Conservation (phyloP, 2,797 vertebrate species). For the Lepus oiostolus region DNA sequence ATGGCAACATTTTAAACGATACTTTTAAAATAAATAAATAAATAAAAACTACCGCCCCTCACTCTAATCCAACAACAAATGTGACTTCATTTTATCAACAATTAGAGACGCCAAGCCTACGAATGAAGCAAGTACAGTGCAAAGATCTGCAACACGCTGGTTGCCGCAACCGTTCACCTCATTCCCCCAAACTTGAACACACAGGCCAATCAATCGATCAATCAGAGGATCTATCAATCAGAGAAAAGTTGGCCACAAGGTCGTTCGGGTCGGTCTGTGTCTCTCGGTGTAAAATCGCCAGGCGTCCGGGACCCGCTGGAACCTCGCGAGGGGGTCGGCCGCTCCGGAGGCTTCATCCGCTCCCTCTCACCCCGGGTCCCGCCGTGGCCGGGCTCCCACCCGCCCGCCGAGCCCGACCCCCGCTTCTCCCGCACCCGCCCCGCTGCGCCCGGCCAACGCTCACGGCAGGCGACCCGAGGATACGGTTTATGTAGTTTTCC, state of each 20-base stretch:
- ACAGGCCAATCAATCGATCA: not conserved
- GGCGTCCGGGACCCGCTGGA: too few relatives aligned
- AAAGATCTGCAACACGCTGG: not conserved
- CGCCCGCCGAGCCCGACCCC: too few relatives aligned
- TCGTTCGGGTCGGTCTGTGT: too few relatives aligned
- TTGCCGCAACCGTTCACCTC: not conserved
- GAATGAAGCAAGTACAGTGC: not conserved
- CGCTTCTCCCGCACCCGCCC: not conserved
- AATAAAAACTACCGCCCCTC: not conserved
- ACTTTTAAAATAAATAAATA: not conserved
- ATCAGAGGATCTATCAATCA: not conserved
- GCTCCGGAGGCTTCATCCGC: not conserved
- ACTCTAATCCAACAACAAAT: not conserved
- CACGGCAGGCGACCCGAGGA: slow-evolving; percentile 86
- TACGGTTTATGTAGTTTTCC: slow-evolving; percentile 98
- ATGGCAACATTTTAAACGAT: not conserved
- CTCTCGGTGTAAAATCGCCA: too few relatives aligned
- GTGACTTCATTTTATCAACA: not conserved
- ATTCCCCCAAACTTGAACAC: not conserved
- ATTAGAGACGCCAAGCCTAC: not conserved
- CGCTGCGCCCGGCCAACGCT: accelerated
- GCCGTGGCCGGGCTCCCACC: not conserved
- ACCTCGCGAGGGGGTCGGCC: accelerated
- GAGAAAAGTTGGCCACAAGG: not conserved
- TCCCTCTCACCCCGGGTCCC: not conserved